Conservation (phyloP, 2,888 invertebrate genomes). For the Campoplex nolae region DNA sequence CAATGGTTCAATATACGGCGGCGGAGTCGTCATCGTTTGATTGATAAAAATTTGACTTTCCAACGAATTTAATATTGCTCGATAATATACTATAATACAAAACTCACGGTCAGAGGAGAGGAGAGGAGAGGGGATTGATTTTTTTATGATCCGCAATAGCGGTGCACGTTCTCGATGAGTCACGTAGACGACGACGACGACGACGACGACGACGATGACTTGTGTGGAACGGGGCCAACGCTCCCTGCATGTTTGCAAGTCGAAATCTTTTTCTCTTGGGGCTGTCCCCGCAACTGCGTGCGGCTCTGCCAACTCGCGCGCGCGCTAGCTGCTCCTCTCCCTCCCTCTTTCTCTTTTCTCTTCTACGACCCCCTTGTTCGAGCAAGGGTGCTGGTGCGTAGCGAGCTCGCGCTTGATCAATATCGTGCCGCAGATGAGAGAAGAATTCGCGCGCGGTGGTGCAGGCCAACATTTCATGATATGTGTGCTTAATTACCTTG, state of each 20-base stretch:
- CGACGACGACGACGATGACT: conserved; percentile 54
- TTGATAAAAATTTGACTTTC: background rate
- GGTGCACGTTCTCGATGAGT: conserved; percentile 54
- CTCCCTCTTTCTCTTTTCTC: conserved; percentile 39
- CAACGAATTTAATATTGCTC: background rate
- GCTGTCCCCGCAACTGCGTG: conserved; percentile 37
- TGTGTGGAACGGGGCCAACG: conserved; percentile 42
- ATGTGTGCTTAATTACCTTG: no score
- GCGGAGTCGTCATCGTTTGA: no score
- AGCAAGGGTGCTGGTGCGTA: conserved; percentile 36
- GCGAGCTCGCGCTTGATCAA: conserved; percentile 64
- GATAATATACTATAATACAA: no score
- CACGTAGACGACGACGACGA: conserved; percentile 53
- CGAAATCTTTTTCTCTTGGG: conserved; percentile 61
- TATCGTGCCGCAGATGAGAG: conserved; percentile 46
- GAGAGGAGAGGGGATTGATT: conserved; percentile 3
- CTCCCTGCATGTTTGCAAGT: conserved; percentile 15
- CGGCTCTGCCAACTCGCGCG: conserved; percentile 41
- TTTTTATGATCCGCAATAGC: conserved; percentile 46
- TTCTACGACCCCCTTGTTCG: conserved; percentile 57
- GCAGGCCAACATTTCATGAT: no score
- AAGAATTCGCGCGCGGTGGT: conserved; percentile 43
- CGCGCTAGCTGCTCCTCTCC: background rate
- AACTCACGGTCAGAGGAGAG: background rate
- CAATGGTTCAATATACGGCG: no score